Evolutionary conservation across 1,140 invertebrate species (phyloP), one percentile per base, ranked within the genome.

Genomic region (Anthonomus grandis): DNA sequence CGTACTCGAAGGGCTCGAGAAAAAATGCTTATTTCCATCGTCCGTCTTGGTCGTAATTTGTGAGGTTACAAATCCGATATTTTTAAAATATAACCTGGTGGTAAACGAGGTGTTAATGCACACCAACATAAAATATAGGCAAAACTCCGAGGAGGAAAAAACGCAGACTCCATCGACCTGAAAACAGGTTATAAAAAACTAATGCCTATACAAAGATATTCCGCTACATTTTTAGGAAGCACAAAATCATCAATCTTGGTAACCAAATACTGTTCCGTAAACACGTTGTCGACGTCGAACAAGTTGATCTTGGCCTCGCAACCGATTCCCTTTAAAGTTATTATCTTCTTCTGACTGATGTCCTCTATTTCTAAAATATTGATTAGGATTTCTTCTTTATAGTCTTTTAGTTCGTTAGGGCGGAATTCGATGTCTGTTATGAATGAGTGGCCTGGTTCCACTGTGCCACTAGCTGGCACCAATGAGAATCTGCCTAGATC

Each of bases 181-280:
- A 60, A 60, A 60, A 4, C 18, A 6, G 15, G 31, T 22, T 47
- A 5, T 47, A 37, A 50, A 9, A 19, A 8, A 21, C 17, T 15
- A n/a, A n/a, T n/a, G n/a, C n/a, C n/a, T n/a, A n/a, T n/a, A n/a
- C n/a, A n/a, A n/a, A n/a, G n/a, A n/a, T n/a, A n/a, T n/a, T n/a
- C n/a, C n/a, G n/a, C n/a, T 63, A 68, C 66, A 46, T 64, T 46
- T 53, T 62, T 47, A 8, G 49, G 45, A 44, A 56, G 49, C 6
- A 60, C 44, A 50, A 64, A 64, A 38, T 68, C 66, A 12, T 46
- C 45, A 10, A 52, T 21, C 15, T 39, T 60, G 3, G 65, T 46
- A 22, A 69, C 57, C n/a, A 70, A 47, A 41, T 50, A 66, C 19
- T 64, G 62, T 41, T 70, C 60, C 25, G 48, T 57, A 51, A 71